Base-by-base conservation (phyloP, 2,113 vertebrate species). In the Tetraodon nigroviridis region DNA sequence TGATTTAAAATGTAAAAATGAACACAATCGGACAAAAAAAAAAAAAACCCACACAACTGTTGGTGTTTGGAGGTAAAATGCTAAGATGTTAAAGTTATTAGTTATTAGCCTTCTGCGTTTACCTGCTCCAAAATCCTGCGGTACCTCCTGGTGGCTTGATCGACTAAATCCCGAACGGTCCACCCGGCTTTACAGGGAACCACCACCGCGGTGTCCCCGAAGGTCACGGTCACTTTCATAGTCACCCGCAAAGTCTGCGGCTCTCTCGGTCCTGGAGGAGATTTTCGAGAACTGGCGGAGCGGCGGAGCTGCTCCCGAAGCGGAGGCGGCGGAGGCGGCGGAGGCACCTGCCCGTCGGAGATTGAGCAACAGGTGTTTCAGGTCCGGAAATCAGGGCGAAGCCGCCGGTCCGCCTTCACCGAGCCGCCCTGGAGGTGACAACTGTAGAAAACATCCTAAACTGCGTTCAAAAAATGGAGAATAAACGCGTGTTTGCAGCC, bases 221-320 rank as follows among this genome's bases (percentile, higher is more conserved):
- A 96, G 53, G 87, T 94, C 16, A 96, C 94, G 0, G 93, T 95
- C 27, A 96, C 94, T 85, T 97, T 96, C 94, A 97, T 97, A 17
- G 3, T 44, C 29, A 15, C n/a, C 5, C 51, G 14, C 37, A 27
- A 52, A 45, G 24, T 27, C 61, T 27, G 51, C 58, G 16, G 21
- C 4, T 32, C 17, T 42, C 44, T 46, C 5, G n/a, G 16, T 16
- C 6, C n/a, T 17, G 5, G n/a, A 46, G 8, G 44, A 1, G 44
- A 45, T 5, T 8, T 5, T 17, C 8, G 44, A 45, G 1, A 46
- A 13, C 6, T 46, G 7, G 16, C 44, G 44, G 44, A 46, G 15
- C 44, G 16, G 16, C 17, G 53, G 17, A 41, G 56, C 56, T 37
- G 56, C 63, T 67, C 49, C 54, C 24, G 7, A 24, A 0, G 1